A percentile compares a stretch with the other conserved stretches of the same genome.
phyloP scores from a whole-genome alignment of 2,113 vertebrate genomes.

The Marcusenius ussheri region DNA sequence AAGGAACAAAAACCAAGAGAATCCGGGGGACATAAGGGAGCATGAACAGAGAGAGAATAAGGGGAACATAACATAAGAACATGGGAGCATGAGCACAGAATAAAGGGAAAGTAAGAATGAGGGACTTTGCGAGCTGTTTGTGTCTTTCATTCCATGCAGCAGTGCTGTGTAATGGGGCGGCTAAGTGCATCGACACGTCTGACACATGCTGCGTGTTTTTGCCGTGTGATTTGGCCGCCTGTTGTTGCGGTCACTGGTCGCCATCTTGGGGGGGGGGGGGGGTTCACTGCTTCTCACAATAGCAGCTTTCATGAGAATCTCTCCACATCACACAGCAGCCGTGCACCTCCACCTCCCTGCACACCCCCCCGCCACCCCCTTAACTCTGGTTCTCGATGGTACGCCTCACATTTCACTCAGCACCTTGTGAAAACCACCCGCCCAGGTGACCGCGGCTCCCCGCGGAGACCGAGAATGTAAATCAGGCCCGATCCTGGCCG shows the following conservation, averaged over 20 bases:
- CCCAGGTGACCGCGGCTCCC: neutral
- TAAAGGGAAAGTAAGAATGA: neutral
- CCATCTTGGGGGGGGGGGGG: neutral
- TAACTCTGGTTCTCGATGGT: neutral
- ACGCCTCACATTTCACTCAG: neutral
- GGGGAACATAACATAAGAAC: neutral
- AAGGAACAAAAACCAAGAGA: too few species aligned
- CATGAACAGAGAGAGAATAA: neutral
- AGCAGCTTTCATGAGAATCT: neutral
- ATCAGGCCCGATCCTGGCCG: neutral
- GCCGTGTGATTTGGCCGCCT: neutral
- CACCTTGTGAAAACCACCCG: neutral
- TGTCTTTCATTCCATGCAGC: neutral
- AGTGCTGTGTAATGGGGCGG: neutral
- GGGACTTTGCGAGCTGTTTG: neutral
- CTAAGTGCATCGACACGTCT: neutral
- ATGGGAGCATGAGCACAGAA: neutral
- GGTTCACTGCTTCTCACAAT: neutral
- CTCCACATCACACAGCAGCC: neutral
- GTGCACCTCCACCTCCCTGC: neutral
- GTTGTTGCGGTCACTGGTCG: neutral
- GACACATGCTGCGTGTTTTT: neutral
- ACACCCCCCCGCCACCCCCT: neutral
- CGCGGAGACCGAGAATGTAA: neutral
- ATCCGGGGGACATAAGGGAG: neutral